These are phyloP conservation scores for Chydorus sphaericus DNA, from an alignment of 2,888 invertebrate species.

Conservation along the genomic window DNA sequence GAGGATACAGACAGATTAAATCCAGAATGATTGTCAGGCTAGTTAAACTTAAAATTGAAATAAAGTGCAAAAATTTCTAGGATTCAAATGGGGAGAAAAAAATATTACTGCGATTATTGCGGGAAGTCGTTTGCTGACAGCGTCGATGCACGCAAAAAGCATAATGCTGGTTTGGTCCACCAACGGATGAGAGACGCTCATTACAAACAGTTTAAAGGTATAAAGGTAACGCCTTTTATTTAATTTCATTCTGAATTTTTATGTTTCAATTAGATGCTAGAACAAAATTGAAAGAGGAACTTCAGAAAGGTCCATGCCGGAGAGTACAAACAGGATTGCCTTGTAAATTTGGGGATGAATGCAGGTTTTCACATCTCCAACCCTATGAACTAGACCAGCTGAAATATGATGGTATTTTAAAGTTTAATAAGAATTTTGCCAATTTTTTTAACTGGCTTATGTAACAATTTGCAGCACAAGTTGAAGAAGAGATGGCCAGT, in stretches of 20 bases:
- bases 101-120: slow-evolving; percentile 15
- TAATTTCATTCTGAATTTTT: not conserved
- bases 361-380: slow-evolving; percentile 8
- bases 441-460: not conserved
- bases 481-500: not conserved
- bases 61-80: not conserved
- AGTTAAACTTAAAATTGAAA: not conserved
- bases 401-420: not conserved
- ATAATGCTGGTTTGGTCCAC: slow-evolving; percentile 10
- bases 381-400: slow-evolving; percentile 3
- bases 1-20: too few species aligned
- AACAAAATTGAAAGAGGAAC: slow-evolving; percentile 5
- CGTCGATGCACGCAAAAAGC: slow-evolving; percentile 8
- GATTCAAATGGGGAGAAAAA: slow-evolving; percentile 11
- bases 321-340: not conserved
- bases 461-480: not conserved
- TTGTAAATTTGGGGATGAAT: slow-evolving; percentile 10
- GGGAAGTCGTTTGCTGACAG: slow-evolving; percentile 13
- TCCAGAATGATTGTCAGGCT: too few species aligned
- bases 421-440: not conserved
- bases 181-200: slow-evolving; percentile 7
- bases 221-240: not conserved
- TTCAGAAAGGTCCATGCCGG: slow-evolving; percentile 7
- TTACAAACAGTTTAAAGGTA: slow-evolving; percentile 11
- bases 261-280: slow-evolving; percentile 4